Evolutionary conservation across 2,113 vertebrate genomes (phyloP).

Genomic region (Bothrops jararaca): DNA sequence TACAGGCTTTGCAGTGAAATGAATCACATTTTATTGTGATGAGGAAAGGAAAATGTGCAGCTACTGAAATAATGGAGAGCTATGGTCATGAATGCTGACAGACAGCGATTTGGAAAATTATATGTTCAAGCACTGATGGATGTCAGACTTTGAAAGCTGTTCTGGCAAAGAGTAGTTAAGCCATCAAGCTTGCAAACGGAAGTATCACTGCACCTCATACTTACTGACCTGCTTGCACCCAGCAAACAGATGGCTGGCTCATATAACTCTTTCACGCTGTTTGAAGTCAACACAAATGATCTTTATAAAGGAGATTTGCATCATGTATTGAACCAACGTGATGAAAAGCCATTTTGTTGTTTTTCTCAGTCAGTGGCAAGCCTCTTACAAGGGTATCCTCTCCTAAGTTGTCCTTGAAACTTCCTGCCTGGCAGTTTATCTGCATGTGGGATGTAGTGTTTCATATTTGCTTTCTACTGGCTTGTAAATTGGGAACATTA

Average conservation of each 20-base stretch:
- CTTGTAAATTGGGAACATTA: background rate
- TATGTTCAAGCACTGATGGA: conserved; percentile 30
- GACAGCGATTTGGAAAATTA: conserved; percentile 36
- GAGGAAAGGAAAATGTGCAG: conserved; percentile 1
- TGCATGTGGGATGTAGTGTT: background rate
- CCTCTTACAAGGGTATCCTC: background rate
- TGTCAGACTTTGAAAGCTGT: conserved; percentile 44
- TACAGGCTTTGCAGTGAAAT: background rate
- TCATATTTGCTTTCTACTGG: background rate
- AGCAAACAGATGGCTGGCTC: background rate
- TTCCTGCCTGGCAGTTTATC: background rate
- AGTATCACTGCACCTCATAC: background rate
- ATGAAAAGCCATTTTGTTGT: background rate
- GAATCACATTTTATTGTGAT: background rate
- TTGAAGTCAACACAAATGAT: background rate
- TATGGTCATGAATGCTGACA: conserved; percentile 10
- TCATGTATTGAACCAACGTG: background rate
- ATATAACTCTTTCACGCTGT: background rate
- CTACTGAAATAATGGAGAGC: background rate
- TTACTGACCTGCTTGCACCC: conserved; percentile 7
- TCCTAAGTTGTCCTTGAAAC: background rate
- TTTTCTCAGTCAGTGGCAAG: background rate
- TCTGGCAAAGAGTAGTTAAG: conserved; percentile 28
- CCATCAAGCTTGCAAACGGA: conserved; percentile 13
- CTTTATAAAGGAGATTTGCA: background rate